Evolutionary conservation across 2,797 vertebrate genomes (phyloP), one percentile per base, ranked within the genome.

Genomic region (Tangara arthus): DNA sequence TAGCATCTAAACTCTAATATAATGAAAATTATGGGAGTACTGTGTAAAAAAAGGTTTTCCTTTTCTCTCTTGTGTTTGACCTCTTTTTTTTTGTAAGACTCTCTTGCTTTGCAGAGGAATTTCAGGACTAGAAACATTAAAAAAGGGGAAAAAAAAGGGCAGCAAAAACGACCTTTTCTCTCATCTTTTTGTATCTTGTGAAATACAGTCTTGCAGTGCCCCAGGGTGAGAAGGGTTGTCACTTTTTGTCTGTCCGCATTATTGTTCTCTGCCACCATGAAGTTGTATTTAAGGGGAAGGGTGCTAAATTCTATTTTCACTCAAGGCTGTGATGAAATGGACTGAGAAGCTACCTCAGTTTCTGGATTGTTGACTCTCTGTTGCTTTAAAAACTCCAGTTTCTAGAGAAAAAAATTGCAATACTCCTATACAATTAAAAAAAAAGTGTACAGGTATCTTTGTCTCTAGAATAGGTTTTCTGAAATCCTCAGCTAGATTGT

Each of bases 151-250:
- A 28, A 47, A 56, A 68, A 82, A 65, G 73, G 88, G 56, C 78
- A 89, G 56, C 9, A 42, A 78, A 91, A 61, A 27, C 92, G 93
- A 94, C 94, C 95, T 96, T 95, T 96, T 95, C 92, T 93, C 63
- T 96, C 87, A 95, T 95, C 78, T 93, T 95, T 94, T 91, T 93
- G 28, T 90, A 80, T 92, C 71, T 92, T 89, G 86, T 95, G 90
- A 95, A 96, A 95, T 64, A 82, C 81, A 84, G 94, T 87, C 91
- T 95, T 95, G 72, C 71, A 90, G 71, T 92, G 93, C 90, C 88
- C 52, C 86, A 95, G 89, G 94, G 95, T 95, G 88, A 93, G 64
- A 73, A 89, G 95, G 71, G 88, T 87, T 93, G 88, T 95, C 93
- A 93, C 52, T 84, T 96, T 90, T 94, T 90, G 93, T 92, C 94